Conservation (phyloP, 2,113 vertebrate species). For the Chloropsis cyanopogon region DNA sequence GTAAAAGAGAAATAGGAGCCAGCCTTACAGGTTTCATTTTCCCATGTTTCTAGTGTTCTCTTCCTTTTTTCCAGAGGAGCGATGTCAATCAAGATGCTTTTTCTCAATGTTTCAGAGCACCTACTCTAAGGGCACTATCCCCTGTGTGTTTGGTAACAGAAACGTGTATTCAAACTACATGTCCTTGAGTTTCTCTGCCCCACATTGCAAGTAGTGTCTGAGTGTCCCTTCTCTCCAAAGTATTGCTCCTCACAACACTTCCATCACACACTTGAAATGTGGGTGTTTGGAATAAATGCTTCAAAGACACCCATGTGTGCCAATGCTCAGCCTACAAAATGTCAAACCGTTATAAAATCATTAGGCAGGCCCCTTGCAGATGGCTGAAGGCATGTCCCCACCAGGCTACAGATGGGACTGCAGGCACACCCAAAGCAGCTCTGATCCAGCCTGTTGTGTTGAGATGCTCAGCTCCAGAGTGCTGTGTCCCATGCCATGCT, state of each 20-base stretch:
- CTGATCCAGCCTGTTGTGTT: neutral
- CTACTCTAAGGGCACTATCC: neutral
- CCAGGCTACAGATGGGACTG: neutral
- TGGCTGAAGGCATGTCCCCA: neutral
- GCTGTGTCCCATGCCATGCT: neutral
- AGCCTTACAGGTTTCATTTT: neutral
- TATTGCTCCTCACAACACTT: neutral
- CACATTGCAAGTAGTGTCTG: neutral
- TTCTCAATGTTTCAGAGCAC: neutral
- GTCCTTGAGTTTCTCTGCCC: neutral
- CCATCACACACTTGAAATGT: neutral
- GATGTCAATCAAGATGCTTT: neutral
- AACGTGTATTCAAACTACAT: neutral
- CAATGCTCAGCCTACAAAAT: conserved; percentile 40
- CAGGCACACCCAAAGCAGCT: neutral
- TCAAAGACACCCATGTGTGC: neutral
- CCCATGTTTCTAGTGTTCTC: neutral
- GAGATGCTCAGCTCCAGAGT: neutral
- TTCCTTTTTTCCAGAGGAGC: neutral
- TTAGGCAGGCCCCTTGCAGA: neutral
- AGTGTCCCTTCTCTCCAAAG: neutral
- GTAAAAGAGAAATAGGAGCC: neutral
- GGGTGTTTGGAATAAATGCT: neutral
- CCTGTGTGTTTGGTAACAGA: rapidly evolving
- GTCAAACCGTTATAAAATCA: neutral